Conservation (phyloP, 2,888 invertebrate genomes). For the Drosophila subquinaria region DNA sequence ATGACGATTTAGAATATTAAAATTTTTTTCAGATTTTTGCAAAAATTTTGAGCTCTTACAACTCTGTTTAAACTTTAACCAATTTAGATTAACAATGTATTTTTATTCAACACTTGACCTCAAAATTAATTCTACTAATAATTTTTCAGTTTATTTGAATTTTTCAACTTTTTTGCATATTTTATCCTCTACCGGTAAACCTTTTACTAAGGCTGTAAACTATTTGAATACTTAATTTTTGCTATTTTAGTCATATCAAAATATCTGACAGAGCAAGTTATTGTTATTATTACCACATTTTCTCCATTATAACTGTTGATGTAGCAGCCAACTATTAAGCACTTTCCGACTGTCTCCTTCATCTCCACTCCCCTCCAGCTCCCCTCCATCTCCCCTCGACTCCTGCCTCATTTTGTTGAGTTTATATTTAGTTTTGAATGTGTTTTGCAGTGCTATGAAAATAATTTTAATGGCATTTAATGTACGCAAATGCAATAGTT, state of each 20-base stretch:
- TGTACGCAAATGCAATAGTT: constrained; percentile 78
- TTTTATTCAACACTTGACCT: not conserved
- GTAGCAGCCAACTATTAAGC: constrained; percentile 30
- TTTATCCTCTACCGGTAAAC: not conserved
- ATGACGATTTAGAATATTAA: no score
- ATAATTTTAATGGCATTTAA: constrained; percentile 81
- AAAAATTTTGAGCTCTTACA: not conserved
- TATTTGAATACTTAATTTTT: constrained; percentile 25
- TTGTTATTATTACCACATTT: constrained; percentile 59
- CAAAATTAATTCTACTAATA: not conserved
- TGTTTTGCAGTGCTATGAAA: constrained; percentile 58
- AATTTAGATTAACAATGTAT: not conserved
- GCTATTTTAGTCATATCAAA: constrained; percentile 68
- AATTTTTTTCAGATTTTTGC: not conserved
- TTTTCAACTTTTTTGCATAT: not conserved
- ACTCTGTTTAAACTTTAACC: not conserved
- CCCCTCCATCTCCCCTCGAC: not conserved
- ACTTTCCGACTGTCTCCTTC: constrained; percentile 6
- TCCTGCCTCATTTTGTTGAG: constrained; percentile 23
- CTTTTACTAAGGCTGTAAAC: not conserved
- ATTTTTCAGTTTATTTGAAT: not conserved
- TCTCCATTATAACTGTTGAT: constrained; percentile 56
- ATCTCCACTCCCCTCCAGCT: not conserved
- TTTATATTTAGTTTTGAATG: constrained; percentile 46
- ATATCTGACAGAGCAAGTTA: constrained; percentile 70